Evolutionary conservation across 1,140 invertebrate species (phyloP).

Genomic region (Vanessa atalanta): DNA sequence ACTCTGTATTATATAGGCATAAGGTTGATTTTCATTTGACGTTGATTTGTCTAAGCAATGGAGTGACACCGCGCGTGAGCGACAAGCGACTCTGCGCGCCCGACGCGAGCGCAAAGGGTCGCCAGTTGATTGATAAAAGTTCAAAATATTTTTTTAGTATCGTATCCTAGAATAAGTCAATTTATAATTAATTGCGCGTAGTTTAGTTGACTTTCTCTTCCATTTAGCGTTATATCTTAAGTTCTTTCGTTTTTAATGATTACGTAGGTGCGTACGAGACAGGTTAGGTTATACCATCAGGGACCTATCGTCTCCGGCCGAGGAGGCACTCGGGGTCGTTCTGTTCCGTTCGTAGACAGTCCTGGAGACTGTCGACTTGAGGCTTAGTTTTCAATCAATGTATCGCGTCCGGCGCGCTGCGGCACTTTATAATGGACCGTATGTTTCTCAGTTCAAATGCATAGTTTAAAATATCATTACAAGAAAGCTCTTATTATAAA

Average conservation of each 20-base stretch:
- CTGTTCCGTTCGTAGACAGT: too few relatives aligned
- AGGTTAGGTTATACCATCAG: neutral
- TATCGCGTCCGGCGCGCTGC: neutral
- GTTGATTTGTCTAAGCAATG: slow-evolving; percentile 13
- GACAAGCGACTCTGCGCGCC: neutral
- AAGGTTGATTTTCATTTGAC: slow-evolving; percentile 46
- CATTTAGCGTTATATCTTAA: slow-evolving; percentile 70
- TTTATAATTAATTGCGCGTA: slow-evolving; percentile 50
- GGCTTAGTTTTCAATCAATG: slow-evolving; percentile 1
- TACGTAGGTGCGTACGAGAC: too few relatives aligned
- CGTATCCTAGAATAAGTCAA: slow-evolving; percentile 57
- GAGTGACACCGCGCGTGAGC: slow-evolving; percentile 1
- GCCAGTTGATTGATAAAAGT: slow-evolving; percentile 38
- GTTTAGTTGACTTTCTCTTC: slow-evolving; percentile 75
- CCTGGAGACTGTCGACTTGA: neutral
- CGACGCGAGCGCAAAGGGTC: neutral
- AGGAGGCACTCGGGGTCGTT: too few relatives aligned
- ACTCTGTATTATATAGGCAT: slow-evolving; percentile 64
- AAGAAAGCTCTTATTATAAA: slow-evolving; percentile 79
- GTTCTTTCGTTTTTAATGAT: slow-evolving; percentile 60
- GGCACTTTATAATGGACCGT: slow-evolving; percentile 36
- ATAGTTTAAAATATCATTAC: slow-evolving; percentile 72
- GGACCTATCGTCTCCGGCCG: neutral
- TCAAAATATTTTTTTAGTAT: slow-evolving; percentile 69
- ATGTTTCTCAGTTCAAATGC: slow-evolving; percentile 62